These are phyloP conservation scores for Odontomyia ornata DNA, from an alignment of 2,888 invertebrate species.

Conservation along the genomic window DNA sequence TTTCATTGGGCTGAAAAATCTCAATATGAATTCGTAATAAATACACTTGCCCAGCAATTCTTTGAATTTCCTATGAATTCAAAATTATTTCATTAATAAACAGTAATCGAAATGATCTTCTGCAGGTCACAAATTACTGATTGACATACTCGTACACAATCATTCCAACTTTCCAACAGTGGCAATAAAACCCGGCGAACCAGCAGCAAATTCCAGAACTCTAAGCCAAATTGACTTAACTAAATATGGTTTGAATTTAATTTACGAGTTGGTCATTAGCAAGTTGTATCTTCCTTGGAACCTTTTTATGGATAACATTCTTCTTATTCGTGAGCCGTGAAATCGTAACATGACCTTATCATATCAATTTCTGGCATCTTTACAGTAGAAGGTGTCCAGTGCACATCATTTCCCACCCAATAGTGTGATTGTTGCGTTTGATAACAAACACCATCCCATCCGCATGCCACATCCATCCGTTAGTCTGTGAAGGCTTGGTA, in stretches of 20 bases:
- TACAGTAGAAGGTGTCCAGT: conserved; percentile 34
- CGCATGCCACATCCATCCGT: conserved; percentile 11
- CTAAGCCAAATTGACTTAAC: conserved; percentile 16
- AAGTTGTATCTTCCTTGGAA: background rate
- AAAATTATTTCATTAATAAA: no score
- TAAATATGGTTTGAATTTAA: background rate
- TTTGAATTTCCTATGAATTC: no score
- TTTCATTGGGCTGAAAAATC: no score
- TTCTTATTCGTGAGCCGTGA: conserved; percentile 16
- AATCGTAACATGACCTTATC: conserved; percentile 39
- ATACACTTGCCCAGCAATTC: no score
- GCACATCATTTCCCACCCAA: conserved; percentile 37
- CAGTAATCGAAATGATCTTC: no score
- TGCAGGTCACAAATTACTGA: no score
- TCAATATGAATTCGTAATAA: no score
- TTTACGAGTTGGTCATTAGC: conserved; percentile 20
- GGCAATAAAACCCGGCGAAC: background rate
- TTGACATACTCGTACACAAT: no score
- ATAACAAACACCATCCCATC: conserved; percentile 18
- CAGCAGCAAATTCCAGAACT: background rate
- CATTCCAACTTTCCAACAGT: no score
- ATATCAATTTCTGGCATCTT: conserved; percentile 39
- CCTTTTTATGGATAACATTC: background rate
- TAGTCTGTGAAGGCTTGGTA: background rate
- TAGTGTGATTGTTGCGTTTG: conserved; percentile 11